Conservation (phyloP, 2,888 invertebrate genomes). For the Trichopria drosophilae region DNA sequence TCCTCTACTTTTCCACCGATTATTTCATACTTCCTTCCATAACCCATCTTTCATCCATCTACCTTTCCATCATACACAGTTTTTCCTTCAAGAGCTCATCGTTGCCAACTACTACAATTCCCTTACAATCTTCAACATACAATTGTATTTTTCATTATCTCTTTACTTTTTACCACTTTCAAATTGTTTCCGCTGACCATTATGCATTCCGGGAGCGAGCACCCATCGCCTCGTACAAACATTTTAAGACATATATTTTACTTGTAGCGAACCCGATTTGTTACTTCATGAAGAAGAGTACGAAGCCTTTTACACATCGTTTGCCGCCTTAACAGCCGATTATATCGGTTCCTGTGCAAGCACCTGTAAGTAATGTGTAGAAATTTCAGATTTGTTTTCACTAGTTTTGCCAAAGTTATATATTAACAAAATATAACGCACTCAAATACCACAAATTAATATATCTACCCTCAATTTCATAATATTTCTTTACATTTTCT, state of each 20-base stretch:
- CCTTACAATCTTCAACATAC: constrained; percentile 1
- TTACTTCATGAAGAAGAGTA: constrained; percentile 80
- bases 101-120: too few species aligned
- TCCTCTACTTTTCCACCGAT: constrained; percentile 8
- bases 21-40: background rate
- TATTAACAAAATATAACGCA: too few species aligned
- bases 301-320: constrained; percentile 84
- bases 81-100: too few species aligned
- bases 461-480: too few species aligned
- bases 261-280: constrained; percentile 82
- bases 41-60: constrained; percentile 11
- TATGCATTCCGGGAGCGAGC: too few species aligned
- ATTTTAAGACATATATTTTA: constrained; percentile 35
- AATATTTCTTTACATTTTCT: too few species aligned
- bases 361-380: constrained; percentile 67
- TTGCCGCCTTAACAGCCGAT: constrained; percentile 84
- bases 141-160: constrained; percentile 30
- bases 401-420: too few species aligned
- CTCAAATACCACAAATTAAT: too few species aligned
- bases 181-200: too few species aligned
- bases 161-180: constrained; percentile 13
- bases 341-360: constrained; percentile 76
- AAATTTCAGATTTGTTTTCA: background rate
- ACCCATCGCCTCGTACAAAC: too few species aligned
- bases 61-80: too few species aligned